A percentile compares a stretch with the other conserved stretches of the same genome.
Evolutionary conservation across 1,140 invertebrate genomes (phyloP).

Genomic region (Bombus haemorrhoidalis): DNA sequence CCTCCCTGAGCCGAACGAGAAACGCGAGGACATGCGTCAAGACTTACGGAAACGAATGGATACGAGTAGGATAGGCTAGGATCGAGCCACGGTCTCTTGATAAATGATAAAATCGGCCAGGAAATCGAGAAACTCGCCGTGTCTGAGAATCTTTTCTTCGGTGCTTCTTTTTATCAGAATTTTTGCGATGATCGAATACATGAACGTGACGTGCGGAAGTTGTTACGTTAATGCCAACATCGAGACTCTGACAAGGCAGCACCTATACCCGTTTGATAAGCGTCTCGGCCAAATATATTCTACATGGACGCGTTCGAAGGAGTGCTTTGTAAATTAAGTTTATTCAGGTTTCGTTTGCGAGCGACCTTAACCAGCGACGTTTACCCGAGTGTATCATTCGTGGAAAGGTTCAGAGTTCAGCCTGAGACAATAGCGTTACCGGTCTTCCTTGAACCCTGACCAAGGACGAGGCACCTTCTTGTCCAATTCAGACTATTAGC

Average conservation of each 20-base stretch:
- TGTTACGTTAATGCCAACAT: background rate
- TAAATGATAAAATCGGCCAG: constrained; percentile 38
- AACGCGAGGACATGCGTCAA: constrained; percentile 24
- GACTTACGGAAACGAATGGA: constrained; percentile 2
- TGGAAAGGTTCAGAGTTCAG: constrained; percentile 19
- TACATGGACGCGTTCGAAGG: background rate
- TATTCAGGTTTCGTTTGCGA: background rate
- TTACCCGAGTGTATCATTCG: background rate
- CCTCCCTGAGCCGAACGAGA: constrained; percentile 32
- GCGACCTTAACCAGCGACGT: constrained; percentile 18
- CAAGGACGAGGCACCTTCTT: constrained; percentile 19
- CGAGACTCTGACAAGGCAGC: background rate
- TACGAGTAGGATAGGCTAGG: background rate
- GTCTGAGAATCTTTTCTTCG: background rate
- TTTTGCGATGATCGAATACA: background rate
- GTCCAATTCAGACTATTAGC: background rate
- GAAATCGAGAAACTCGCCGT: constrained; percentile 36
- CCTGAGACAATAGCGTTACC: constrained; percentile 22
- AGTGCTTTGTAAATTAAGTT: constrained; percentile 24
- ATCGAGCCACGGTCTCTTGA: constrained; percentile 25
- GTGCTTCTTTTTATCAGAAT: background rate
- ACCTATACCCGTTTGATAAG: constrained; percentile 11
- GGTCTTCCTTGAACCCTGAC: constrained; percentile 31
- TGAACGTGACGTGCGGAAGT: background rate
- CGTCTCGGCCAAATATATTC: background rate